phyloP scores from a whole-genome alignment of 2,797 vertebrate genomes.

The Sylvia borin region DNA sequence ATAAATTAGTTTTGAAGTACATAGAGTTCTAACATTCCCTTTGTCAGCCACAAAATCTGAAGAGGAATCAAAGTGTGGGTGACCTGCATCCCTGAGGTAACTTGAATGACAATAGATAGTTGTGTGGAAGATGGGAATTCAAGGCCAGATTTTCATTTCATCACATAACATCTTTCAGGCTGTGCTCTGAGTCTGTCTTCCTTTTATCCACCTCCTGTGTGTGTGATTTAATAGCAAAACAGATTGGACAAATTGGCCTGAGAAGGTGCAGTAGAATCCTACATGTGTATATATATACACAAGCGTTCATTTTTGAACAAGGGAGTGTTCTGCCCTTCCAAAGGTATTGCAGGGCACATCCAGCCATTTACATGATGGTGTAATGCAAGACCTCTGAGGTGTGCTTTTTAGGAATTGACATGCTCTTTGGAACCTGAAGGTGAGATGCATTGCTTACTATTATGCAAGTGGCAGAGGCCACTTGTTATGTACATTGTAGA shows the following conservation, averaged over 20 bases:
- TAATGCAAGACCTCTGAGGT: not conserved
- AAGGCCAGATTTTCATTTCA: not conserved
- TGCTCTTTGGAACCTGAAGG: not conserved
- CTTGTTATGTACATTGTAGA: not conserved
- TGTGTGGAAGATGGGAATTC: not conserved
- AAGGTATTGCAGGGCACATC: not conserved
- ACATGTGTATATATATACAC: not conserved
- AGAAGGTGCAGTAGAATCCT: not conserved
- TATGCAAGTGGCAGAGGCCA: not conserved
- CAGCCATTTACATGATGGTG: not conserved
- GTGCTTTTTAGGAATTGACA: not conserved
- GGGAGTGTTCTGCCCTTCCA: not conserved
- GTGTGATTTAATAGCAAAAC: not conserved
- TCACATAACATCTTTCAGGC: not conserved
- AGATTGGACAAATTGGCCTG: not conserved
- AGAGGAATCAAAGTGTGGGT: not conserved
- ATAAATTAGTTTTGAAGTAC: not conserved
- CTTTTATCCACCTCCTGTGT: not conserved
- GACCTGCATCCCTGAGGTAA: not conserved
- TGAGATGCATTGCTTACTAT: accelerated
- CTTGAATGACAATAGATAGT: not conserved
- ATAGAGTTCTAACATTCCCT: not conserved
- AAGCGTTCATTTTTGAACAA: not conserved
- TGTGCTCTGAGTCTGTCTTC: not conserved
- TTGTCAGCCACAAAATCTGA: not conserved